phyloP scores from a whole-genome alignment of 2,797 vertebrate species.

The Sebastolobus alascanus region DNA sequence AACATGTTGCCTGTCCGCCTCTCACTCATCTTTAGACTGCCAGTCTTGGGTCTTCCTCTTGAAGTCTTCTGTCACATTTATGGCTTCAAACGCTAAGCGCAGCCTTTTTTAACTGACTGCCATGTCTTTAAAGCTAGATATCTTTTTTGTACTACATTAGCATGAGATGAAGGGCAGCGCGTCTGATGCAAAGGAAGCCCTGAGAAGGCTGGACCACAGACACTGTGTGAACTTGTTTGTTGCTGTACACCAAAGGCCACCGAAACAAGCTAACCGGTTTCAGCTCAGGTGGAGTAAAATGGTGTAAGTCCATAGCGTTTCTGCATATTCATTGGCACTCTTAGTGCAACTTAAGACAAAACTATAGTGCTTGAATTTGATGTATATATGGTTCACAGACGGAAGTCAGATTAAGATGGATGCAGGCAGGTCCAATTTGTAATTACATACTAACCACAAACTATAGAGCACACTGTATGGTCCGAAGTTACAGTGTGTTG shows the following conservation, averaged over 20 bases:
- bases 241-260: slow-evolving; percentile 73
- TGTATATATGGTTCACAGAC: not conserved
- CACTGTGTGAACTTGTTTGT: slow-evolving; percentile 79
- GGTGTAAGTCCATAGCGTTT: not conserved
- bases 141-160: slow-evolving; percentile 82
- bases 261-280: slow-evolving; percentile 43
- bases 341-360: not conserved
- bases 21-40: slow-evolving; percentile 86
- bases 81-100: slow-evolving; percentile 84
- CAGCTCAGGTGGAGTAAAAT: slow-evolving; percentile 50
- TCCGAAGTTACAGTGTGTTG: slow-evolving; percentile 20
- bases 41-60: slow-evolving; percentile 85
- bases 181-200: slow-evolving; percentile 79
- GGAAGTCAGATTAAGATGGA: not conserved
- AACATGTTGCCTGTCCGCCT: slow-evolving; percentile 83
- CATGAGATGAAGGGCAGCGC: slow-evolving; percentile 82
- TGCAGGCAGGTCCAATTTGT: not conserved
- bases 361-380: not conserved
- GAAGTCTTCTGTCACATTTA: slow-evolving; percentile 87
- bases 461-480: too few species aligned
- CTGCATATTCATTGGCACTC: not conserved
- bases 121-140: slow-evolving; percentile 85
- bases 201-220: slow-evolving; percentile 76
- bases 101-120: slow-evolving; percentile 82
- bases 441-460: not conserved